A percentile compares a stretch with the other conserved stretches of the same genome.
phyloP scores from a whole-genome alignment of 2,797 vertebrate species.

The Ptychobarbus kaznakovi region DNA sequence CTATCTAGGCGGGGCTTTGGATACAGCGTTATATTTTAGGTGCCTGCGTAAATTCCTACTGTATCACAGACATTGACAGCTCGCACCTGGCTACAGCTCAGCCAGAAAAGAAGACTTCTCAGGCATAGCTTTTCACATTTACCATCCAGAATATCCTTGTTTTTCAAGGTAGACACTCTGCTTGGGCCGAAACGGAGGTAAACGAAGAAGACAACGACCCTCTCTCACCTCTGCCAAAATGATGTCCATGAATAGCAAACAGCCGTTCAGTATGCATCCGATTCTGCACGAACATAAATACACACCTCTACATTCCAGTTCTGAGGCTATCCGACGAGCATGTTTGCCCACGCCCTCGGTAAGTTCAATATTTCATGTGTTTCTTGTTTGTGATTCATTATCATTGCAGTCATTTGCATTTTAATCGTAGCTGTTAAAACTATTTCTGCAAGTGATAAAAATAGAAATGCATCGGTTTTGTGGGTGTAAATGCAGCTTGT shows the following conservation, averaged over 20 bases:
- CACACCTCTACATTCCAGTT: constrained; percentile 88
- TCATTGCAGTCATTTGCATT: constrained; percentile 18
- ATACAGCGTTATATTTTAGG: constrained; percentile 71
- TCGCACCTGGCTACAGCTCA: constrained; percentile 50
- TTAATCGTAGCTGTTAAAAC: constrained; percentile 7
- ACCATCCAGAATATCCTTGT: constrained; percentile 33
- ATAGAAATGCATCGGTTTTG: not conserved
- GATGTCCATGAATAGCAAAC: constrained; percentile 98
- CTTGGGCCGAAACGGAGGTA: constrained; percentile 63
- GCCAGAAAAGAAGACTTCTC: constrained; percentile 54
- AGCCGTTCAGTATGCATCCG: constrained; percentile 92
- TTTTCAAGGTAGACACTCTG: constrained; percentile 60
- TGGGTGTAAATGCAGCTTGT: not conserved
- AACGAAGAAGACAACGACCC: constrained; percentile 69
- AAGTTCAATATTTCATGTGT: constrained; percentile 64
- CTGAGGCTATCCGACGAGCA: constrained; percentile 89
- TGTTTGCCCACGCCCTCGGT: constrained; percentile 89
- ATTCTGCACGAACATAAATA: constrained; percentile 93
- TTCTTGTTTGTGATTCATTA: not conserved
- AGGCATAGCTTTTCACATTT: constrained; percentile 39
- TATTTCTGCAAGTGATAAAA: not conserved
- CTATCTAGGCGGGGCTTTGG: constrained; percentile 63
- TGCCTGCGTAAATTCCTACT: constrained; percentile 70
- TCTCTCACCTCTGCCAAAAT: constrained; percentile 78
- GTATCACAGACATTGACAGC: constrained; percentile 69